phyloP scores from a whole-genome alignment of 2,888 invertebrate species.

The Drosophila mimica region DNA sequence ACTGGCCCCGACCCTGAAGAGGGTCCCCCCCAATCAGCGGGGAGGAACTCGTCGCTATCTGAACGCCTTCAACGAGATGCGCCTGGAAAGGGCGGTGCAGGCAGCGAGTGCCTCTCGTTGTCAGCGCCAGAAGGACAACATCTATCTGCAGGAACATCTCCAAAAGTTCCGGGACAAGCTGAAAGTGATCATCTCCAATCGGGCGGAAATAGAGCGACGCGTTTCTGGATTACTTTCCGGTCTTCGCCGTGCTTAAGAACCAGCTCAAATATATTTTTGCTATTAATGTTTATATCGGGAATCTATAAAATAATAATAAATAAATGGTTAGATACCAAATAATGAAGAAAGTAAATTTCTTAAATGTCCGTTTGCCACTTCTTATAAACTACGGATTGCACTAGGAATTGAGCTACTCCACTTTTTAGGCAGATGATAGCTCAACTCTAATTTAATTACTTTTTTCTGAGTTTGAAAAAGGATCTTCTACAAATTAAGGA shows the following conservation, averaged over 20 bases:
- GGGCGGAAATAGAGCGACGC: constrained; percentile 43
- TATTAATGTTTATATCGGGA: background rate
- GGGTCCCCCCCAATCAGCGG: background rate
- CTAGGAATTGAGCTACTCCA: too few relatives aligned
- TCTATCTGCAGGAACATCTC: background rate
- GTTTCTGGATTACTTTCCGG: constrained; percentile 4
- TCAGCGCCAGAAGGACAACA: background rate
- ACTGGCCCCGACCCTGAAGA: background rate
- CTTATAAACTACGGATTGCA: too few relatives aligned
- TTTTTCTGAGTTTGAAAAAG: too few relatives aligned
- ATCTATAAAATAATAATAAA: background rate
- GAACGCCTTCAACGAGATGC: constrained; percentile 24
- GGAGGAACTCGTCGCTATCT: background rate
- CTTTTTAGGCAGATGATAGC: too few relatives aligned
- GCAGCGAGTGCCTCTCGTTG: constrained; percentile 14
- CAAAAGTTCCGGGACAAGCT: constrained; percentile 36
- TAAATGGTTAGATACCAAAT: too few relatives aligned
- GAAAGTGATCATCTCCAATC: constrained; percentile 36
- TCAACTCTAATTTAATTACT: background rate
- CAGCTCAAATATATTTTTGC: background rate
- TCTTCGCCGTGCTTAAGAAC: background rate
- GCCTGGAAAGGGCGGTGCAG: constrained; percentile 30
- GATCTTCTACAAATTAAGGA: too few relatives aligned
- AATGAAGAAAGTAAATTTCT: too few relatives aligned
- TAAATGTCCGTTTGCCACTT: too few relatives aligned